Percentiles rank a stretch among this genome's conserved stretches.
phyloP scores from a whole-genome alignment of 2,888 invertebrate species.

The Apamea sordens region DNA sequence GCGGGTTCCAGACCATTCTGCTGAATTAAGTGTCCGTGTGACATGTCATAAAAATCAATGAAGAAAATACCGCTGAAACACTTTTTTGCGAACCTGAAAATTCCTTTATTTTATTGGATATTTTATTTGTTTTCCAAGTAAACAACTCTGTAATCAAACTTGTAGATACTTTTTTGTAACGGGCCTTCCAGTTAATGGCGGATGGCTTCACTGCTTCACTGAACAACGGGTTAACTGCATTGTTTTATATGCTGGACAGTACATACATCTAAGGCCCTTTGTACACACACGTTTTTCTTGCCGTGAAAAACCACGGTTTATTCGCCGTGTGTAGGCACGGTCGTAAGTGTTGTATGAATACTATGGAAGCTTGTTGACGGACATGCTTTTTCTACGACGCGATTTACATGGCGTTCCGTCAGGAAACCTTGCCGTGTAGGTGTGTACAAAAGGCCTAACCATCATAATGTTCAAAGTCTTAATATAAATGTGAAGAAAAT shows the following conservation, averaged over 20 bases:
- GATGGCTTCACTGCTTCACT: slow-evolving; percentile 3
- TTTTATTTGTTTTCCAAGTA: neutral
- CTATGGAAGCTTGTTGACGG: neutral
- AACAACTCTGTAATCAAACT: too few relatives aligned
- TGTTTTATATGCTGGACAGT: slow-evolving; percentile 6
- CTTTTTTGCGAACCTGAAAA: neutral
- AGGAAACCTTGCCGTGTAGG: neutral
- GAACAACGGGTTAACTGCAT: slow-evolving; percentile 15
- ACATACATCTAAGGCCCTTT: neutral
- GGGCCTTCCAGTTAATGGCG: neutral
- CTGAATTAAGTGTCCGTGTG: neutral
- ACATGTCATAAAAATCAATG: neutral
- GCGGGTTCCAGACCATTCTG: slow-evolving; percentile 12
- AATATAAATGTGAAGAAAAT: neutral
- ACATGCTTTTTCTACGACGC: neutral
- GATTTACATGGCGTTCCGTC: neutral
- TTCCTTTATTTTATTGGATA: neutral
- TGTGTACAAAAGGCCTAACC: neutral
- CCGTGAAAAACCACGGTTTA: neutral
- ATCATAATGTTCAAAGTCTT: neutral
- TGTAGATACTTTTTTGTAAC: neutral
- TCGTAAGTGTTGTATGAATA: neutral
- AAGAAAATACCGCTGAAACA: neutral
- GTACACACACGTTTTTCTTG: neutral
- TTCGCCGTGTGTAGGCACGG: neutral